Conservation (phyloP, 2,888 invertebrate genomes). For the Griposia aprilina region DNA sequence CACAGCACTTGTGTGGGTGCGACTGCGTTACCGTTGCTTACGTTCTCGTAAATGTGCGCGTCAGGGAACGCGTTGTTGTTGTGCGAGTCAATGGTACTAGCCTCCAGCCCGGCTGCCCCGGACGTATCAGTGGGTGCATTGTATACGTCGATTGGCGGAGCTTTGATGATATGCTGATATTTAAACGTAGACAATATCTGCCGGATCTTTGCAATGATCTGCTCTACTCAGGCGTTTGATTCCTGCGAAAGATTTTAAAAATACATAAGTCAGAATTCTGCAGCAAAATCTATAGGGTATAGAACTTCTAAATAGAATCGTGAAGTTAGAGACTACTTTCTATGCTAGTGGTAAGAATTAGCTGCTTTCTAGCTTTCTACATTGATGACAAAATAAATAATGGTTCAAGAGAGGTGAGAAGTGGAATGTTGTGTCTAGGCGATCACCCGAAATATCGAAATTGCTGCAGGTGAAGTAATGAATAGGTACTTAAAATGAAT, state of each 20-base stretch:
- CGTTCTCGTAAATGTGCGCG: conserved; percentile 81
- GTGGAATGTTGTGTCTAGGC: conserved; percentile 77
- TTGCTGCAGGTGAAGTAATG: conserved; percentile 76
- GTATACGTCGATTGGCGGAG: conserved; percentile 88
- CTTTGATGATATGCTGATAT: conserved; percentile 91
- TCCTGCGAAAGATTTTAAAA: conserved; percentile 92
- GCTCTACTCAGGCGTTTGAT: conserved; percentile 97
- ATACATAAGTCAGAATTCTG: conserved; percentile 83
- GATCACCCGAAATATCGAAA: conserved; percentile 72
- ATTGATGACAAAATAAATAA: conserved; percentile 79
- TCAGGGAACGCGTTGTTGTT: conserved; percentile 79
- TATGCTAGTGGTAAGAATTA: conserved; percentile 82
- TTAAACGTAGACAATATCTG: conserved; percentile 94
- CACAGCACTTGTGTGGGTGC: conserved; percentile 87
- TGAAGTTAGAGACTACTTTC: conserved; percentile 80
- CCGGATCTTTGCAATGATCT: conserved; percentile 96
- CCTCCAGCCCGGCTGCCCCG: conserved; percentile 81
- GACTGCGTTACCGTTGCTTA: conserved; percentile 88
- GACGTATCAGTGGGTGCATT: conserved; percentile 82
- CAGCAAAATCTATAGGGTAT: conserved; percentile 72
- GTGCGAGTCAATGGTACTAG: conserved; percentile 84
- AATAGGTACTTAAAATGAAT: conserved; percentile 75
- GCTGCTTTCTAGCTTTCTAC: conserved; percentile 82
- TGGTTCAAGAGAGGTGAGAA: conserved; percentile 75
- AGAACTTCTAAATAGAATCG: conserved; percentile 70